These are phyloP conservation scores for Indicator indicator DNA, from an alignment of 2,113 vertebrate species.

Conservation along the genomic window DNA sequence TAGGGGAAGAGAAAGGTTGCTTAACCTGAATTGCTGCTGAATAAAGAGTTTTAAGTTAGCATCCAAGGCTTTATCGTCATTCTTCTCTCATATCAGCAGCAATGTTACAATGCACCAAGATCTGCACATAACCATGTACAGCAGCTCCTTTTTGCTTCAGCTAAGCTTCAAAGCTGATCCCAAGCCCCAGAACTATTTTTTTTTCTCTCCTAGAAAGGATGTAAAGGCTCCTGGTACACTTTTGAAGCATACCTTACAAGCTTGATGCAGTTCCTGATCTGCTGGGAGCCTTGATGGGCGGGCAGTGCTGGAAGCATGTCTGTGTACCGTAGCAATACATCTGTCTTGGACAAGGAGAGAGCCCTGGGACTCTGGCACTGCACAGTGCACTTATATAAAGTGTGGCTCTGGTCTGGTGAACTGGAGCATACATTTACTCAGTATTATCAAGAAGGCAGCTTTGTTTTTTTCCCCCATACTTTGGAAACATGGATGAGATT, in stretches of 20 bases:
- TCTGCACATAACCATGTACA: neutral
- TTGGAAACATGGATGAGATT: neutral
- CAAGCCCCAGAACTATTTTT: neutral
- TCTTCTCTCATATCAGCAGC: neutral
- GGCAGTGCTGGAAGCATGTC: neutral
- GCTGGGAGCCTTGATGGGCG: neutral
- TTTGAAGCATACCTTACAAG: neutral
- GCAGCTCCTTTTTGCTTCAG: neutral
- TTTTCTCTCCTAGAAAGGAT: neutral
- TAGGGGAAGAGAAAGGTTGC: neutral
- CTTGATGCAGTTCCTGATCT: neutral
- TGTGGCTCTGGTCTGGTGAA: neutral
- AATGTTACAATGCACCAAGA: neutral
- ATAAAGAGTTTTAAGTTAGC: neutral
- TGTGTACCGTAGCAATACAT: neutral
- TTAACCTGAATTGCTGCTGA: neutral
- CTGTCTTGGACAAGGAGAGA: neutral
- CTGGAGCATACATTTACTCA: neutral
- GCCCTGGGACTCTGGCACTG: neutral
- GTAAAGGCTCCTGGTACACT: neutral
- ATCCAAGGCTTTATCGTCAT: neutral
- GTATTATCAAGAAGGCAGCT: neutral
- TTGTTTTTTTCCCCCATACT: neutral
- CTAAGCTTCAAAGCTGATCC: constrained; percentile 1
- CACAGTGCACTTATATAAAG: neutral